Percentiles rank a stretch among this genome's conserved stretches.
Evolutionary conservation across 2,888 invertebrate species (phyloP).

Genomic region (Hydroisotoma schaefferi): DNA sequence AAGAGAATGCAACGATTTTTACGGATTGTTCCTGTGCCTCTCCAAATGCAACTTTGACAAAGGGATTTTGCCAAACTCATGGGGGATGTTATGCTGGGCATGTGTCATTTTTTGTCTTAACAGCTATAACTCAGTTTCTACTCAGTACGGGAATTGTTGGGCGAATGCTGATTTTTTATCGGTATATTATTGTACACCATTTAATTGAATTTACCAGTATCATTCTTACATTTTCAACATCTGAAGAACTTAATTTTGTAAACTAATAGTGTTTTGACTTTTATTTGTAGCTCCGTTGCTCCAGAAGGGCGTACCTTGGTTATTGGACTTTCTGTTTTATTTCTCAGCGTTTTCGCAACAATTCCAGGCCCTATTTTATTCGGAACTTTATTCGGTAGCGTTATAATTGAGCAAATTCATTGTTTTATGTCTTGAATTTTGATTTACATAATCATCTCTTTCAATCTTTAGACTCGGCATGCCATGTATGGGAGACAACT

Average conservation of each 20-base stretch:
- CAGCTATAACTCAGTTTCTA: constrained; percentile 58
- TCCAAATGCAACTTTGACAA: constrained; percentile 51
- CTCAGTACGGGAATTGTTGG: constrained; percentile 65
- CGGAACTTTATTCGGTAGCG: constrained; percentile 63
- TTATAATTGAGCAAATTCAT: no score
- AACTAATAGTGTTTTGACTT: no score
- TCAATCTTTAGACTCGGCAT: constrained; percentile 37
- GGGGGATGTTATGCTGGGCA: constrained; percentile 53
- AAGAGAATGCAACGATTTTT: constrained; percentile 52
- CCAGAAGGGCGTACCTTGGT: constrained; percentile 63
- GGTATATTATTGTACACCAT: constrained; percentile 50
- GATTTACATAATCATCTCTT: no score
- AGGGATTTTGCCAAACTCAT: constrained; percentile 60
- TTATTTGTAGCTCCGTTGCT: constrained; percentile 57
- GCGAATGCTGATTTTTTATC: constrained; percentile 63
- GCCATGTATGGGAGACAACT: constrained; percentile 50
- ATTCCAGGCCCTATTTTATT: constrained; percentile 70
- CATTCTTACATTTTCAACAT: no score
- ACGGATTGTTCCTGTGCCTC: constrained; percentile 50
- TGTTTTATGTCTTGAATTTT: no score
- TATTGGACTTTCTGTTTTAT: constrained; percentile 61
- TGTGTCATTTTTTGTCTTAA: constrained; percentile 49
- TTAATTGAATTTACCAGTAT: background rate
- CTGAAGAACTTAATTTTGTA: no score
- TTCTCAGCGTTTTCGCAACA: constrained; percentile 62